Conservation (phyloP, 1,140 invertebrate species). For the Scylla paramamosain region DNA sequence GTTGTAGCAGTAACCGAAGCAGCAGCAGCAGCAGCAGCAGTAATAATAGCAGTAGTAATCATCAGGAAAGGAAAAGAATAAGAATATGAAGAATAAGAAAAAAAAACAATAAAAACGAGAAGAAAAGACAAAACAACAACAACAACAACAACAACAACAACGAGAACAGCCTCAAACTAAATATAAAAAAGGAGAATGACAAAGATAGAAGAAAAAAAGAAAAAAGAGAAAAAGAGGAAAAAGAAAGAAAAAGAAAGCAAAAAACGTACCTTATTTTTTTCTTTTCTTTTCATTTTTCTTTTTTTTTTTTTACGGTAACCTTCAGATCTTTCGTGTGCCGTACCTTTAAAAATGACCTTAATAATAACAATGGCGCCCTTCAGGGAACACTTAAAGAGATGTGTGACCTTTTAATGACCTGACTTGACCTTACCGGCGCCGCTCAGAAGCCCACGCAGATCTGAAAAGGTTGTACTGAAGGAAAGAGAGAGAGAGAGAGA, state of each 20-base stretch:
- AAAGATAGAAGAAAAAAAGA: too few species aligned
- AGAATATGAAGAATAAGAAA: neutral
- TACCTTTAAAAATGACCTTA: too few species aligned
- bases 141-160: neutral
- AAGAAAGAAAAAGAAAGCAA: neutral
- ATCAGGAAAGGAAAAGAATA: neutral
- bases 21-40: conserved; percentile 36
- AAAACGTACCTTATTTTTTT: neutral
- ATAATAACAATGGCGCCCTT: too few species aligned
- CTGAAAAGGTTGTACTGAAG: neutral
- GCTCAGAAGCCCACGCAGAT: too few species aligned
- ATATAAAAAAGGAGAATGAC: neutral
- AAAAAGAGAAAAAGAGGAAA: too few species aligned
- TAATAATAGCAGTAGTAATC: conserved; percentile 26
- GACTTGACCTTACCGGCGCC: too few species aligned
- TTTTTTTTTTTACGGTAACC: too few species aligned
- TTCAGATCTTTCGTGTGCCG: too few species aligned
- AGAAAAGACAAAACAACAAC: neutral
- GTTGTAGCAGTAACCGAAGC: conserved; percentile 51
- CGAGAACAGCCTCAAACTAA: neutral
- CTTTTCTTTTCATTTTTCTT: too few species aligned
- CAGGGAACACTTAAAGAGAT: too few species aligned
- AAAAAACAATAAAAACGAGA: neutral
- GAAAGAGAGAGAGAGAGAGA: neutral
- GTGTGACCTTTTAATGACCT: too few species aligned